Conservation (phyloP, 2,888 invertebrate species). For the Xylocampa areola region DNA sequence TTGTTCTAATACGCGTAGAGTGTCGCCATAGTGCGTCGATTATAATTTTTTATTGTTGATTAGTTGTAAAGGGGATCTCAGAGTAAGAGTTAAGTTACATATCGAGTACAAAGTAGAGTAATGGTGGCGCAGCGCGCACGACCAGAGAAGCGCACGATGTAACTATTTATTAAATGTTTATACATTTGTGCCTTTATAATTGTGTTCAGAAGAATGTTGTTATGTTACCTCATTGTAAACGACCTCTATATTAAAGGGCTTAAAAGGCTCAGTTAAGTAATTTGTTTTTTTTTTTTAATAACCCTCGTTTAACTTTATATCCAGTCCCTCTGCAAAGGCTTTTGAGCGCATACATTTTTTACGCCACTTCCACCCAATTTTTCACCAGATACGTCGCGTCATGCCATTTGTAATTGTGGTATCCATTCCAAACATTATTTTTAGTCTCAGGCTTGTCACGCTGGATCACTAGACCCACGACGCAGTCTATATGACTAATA, state of each 20-base stretch:
- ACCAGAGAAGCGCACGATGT: conserved; percentile 18
- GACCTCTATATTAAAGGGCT: conserved; percentile 57
- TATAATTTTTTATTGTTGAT: conserved; percentile 58
- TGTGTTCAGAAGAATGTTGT: conserved; percentile 68
- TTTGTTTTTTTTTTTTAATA: conserved; percentile 11
- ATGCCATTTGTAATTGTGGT: too few species aligned
- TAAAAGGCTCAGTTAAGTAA: conserved; percentile 15
- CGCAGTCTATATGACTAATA: too few species aligned
- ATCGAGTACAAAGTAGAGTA: conserved; percentile 69
- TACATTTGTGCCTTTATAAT: conserved; percentile 68
- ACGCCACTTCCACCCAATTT: too few species aligned
- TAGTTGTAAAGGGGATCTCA: conserved; percentile 72
- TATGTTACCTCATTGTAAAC: conserved; percentile 76
- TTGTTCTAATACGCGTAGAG: conserved; percentile 1
- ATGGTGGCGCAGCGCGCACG: conserved; percentile 13
- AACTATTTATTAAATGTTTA: conserved; percentile 37
- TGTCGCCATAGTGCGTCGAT: conserved; percentile 7
- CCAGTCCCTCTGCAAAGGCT: too few species aligned
- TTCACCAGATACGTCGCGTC: too few species aligned
- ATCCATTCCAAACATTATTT: too few species aligned
- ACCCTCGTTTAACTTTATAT: too few species aligned
- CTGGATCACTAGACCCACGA: too few species aligned
- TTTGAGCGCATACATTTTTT: too few species aligned
- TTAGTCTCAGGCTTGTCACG: too few species aligned
- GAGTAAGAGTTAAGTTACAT: conserved; percentile 61